Evolutionary conservation across 2,113 vertebrate species (phyloP), one percentile per base, ranked within the genome.

Genomic region (Melospiza melodia): DNA sequence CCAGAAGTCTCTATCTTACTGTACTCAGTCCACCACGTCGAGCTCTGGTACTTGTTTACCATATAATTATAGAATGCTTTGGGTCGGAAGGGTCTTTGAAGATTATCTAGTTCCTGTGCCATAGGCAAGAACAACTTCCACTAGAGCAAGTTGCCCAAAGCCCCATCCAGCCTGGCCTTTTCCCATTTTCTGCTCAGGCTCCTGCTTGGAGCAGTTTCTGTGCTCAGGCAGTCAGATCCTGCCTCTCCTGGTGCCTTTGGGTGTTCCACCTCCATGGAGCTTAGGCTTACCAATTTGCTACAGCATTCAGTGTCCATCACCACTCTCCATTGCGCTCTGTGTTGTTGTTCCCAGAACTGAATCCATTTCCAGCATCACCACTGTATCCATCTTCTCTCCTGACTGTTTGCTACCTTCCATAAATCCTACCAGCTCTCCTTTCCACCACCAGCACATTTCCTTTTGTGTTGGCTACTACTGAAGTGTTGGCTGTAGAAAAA

Each of bases 401-500:
- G 25, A 23, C 17, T 0, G 0, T 67, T 94, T 88, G 44, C 17
- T 19, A 10, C 22, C 37, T 55, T 83, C 31, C 15, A 22, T 43
- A 67, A 44, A 55, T 80, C 35, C 23, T n/a, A 14, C n/a, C 11
- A 37, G 33, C 17, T 79, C 63, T 77, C 25, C 30, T 95, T 88
- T 59, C 27, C 49, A 33, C 37, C 35, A 52, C 19, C 22, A 33
- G 28, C 0, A 1, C 0, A 0, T 69, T 69, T 92, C 27, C 27
- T 92, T 93, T 51, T 44, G 11, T 49, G 14, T 10, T 27, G 39
- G 19, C 65, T 90, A 4, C 48, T 67, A 8, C 24, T 48, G 0
- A 80, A 90, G 8, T 17, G 11, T 35, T 54, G 30, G 15, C 39
- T 55, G 12, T 22, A 19, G 30, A 86, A 82, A 74, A 86, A 24